Percentiles rank a stretch among this genome's conserved stretches.
phyloP scores from a whole-genome alignment of 2,113 vertebrate genomes.

The Thamnaconus septentrionalis region DNA sequence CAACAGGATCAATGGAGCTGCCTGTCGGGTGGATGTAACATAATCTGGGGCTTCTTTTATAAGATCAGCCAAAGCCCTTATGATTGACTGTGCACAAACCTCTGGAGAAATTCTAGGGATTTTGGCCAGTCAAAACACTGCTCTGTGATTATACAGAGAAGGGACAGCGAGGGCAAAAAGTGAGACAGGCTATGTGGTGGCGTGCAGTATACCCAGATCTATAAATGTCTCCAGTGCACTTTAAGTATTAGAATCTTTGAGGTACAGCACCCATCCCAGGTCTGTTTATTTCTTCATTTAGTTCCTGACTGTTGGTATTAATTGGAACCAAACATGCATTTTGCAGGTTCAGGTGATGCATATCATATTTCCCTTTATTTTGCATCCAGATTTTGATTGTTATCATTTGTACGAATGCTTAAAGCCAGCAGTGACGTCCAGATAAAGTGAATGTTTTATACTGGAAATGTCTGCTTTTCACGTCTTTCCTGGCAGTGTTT shows the following conservation, averaged over 20 bases:
- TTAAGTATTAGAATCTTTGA: slow-evolving; percentile 33
- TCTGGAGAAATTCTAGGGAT: slow-evolving; percentile 54
- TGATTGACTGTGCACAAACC: slow-evolving; percentile 60
- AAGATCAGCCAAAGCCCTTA: slow-evolving; percentile 44
- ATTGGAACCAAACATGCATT: too few relatives aligned
- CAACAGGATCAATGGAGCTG: slow-evolving; percentile 56
- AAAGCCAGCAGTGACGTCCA: too few relatives aligned
- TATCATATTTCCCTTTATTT: too few relatives aligned
- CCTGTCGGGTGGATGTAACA: slow-evolving; percentile 61
- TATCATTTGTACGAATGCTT: too few relatives aligned
- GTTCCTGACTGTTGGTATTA: too few relatives aligned
- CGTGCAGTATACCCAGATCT: slow-evolving; percentile 42
- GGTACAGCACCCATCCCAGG: slow-evolving; percentile 12
- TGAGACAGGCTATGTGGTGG: slow-evolving; percentile 45
- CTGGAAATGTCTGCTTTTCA: too few relatives aligned
- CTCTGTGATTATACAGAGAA: slow-evolving; percentile 53
- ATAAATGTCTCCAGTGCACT: slow-evolving; percentile 34
- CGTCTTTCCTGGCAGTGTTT: too few relatives aligned
- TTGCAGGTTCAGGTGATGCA: too few relatives aligned
- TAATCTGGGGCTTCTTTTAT: slow-evolving; percentile 61
- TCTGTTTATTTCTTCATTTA: slow-evolving; percentile 24
- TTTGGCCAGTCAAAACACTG: slow-evolving; percentile 64
- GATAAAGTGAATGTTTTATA: too few relatives aligned
- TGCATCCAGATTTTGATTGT: too few relatives aligned
- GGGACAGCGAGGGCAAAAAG: slow-evolving; percentile 45